A percentile compares a stretch with the other conserved stretches of the same genome.
Evolutionary conservation across 2,113 vertebrate species (phyloP).

Genomic region (Melanotaenia duboulayi): DNA sequence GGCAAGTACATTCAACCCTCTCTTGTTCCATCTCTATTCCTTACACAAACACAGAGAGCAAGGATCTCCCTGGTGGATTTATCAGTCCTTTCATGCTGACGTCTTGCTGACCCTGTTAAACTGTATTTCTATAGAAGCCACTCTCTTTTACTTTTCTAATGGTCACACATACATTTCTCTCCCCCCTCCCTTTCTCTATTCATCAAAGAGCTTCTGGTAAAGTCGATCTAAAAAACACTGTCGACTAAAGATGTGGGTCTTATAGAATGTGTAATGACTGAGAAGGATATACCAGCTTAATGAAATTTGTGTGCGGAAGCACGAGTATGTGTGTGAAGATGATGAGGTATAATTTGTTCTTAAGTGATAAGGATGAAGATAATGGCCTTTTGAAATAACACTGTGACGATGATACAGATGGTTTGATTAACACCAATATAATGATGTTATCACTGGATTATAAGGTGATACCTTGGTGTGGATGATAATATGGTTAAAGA

Average conservation of each 20-base stretch:
- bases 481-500: slow-evolving; percentile 46
- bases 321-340: slow-evolving; percentile 17
- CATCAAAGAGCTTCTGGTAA: slow-evolving; percentile 58
- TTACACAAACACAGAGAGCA: slow-evolving; percentile 14
- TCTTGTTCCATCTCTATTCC: slow-evolving; percentile 8
- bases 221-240: slow-evolving; percentile 55
- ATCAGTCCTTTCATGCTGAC: slow-evolving; percentile 78
- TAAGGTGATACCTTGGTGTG: slow-evolving; percentile 38
- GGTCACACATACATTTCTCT: slow-evolving; percentile 52
- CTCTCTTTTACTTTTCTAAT: slow-evolving; percentile 67
- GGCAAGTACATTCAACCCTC: slow-evolving; percentile 1
- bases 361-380: slow-evolving; percentile 70
- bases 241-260: slow-evolving; percentile 36
- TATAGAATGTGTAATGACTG: slow-evolving; percentile 42
- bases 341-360: slow-evolving; percentile 66
- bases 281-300: slow-evolving; percentile 38
- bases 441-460: slow-evolving; percentile 56
- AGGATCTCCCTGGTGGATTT: slow-evolving; percentile 69
- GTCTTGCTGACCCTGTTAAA: slow-evolving; percentile 68
- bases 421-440: slow-evolving; percentile 59
- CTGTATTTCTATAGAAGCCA: slow-evolving; percentile 67
- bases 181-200: slow-evolving; percentile 12
- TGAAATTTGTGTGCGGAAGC: slow-evolving; percentile 35
- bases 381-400: slow-evolving; percentile 67
- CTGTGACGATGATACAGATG: slow-evolving; percentile 40